Conservation (phyloP, 35 echinoderm and acorn worm species). For the Ptychodera flava region DNA sequence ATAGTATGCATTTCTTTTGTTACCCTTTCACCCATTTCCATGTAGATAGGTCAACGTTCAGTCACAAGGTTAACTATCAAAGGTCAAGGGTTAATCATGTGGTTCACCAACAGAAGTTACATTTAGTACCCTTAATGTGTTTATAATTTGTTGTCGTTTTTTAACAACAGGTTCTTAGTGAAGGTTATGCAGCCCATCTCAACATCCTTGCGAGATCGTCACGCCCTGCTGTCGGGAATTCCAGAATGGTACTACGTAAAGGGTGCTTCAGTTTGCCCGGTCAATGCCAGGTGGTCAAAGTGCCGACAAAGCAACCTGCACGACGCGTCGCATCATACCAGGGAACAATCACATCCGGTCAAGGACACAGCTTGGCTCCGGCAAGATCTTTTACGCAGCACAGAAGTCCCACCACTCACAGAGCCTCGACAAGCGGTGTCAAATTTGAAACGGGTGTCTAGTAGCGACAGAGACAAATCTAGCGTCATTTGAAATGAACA, state of each 20-base stretch:
- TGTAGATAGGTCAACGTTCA: no score
- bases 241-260: conserved; percentile 65
- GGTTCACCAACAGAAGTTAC: no score
- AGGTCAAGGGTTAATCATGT: no score
- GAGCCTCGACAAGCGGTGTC: background rate
- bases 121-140: no score
- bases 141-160: no score
- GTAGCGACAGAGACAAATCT: no score
- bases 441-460: background rate
- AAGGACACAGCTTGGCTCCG: conserved; percentile 2
- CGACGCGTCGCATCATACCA: conserved; percentile 72
- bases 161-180: conserved; percentile 44
- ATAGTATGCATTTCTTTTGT: no score
- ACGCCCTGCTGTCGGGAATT: conserved; percentile 61
- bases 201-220: conserved; percentile 43
- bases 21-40: no score
- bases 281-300: conserved; percentile 26
- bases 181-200: conserved; percentile 87
- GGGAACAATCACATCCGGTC: conserved; percentile 17
- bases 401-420: background rate
- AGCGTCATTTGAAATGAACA: no score
- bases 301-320: conserved; percentile 49
- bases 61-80: no score
- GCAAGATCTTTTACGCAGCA: background rate
- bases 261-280: conserved; percentile 89